Percentiles rank a stretch among this genome's conserved stretches.
These are phyloP conservation scores for Heterotis niloticus DNA, from an alignment of 2,113 vertebrate genomes.

Conservation along the genomic window DNA sequence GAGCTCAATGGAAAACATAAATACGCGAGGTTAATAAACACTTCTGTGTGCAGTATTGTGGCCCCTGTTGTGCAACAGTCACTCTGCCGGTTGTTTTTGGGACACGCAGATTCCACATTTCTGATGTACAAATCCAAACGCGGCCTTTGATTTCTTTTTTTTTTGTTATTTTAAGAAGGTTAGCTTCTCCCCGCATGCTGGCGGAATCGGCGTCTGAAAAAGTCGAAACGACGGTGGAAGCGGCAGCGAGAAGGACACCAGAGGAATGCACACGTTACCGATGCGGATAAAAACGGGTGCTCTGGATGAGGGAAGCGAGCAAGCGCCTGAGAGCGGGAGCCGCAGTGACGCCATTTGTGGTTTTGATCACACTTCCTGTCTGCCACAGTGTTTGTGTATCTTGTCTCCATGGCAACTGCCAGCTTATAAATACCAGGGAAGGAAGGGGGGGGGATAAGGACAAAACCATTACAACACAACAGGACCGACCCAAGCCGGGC, in stretches of 20 bases:
- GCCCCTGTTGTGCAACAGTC: not conserved
- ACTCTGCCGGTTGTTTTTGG: not conserved
- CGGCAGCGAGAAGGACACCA: not conserved
- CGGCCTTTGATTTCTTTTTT: not conserved
- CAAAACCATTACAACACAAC: conserved; percentile 45
- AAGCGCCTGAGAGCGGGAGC: conserved; percentile 51
- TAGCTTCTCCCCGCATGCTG: not conserved
- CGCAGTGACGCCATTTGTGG: conserved; percentile 76
- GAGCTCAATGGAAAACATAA: conserved; percentile 1
- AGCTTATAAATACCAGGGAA: conserved; percentile 69
- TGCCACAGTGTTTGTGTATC: conserved; percentile 74
- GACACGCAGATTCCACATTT: not conserved
- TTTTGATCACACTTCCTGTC: conserved; percentile 73
- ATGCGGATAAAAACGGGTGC: conserved; percentile 20
- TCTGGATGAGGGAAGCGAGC: conserved; percentile 42
- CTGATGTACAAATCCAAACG: conserved; percentile 43
- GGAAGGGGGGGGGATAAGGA: conserved; percentile 44
- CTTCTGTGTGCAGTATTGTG: not conserved
- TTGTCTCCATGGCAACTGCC: conserved; percentile 65
- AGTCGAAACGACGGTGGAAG: conserved; percentile 19
- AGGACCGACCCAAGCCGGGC: conserved; percentile 51
- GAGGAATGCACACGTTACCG: not conserved
- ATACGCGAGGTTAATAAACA: conserved; percentile 29
- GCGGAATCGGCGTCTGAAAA: conserved; percentile 41
- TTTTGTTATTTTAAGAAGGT: not conserved